Conservation (phyloP, 2,888 invertebrate species). For the Netelia virgata region DNA sequence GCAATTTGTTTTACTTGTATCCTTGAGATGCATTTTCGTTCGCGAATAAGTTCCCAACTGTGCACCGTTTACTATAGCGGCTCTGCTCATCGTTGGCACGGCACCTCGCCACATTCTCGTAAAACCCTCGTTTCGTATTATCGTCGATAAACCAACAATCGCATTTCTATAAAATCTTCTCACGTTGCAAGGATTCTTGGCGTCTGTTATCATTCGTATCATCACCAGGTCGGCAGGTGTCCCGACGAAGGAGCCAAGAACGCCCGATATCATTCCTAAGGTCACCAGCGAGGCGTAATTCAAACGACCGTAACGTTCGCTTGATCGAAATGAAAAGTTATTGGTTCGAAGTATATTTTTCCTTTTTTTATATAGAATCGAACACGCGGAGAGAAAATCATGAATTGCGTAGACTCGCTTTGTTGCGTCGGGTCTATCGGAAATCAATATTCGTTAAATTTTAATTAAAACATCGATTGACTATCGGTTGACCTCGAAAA, state of each 20-base stretch:
- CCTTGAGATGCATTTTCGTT: constrained; percentile 84
- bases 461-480: no score
- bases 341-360: constrained; percentile 29
- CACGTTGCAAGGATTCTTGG: constrained; percentile 86
- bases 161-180: constrained; percentile 87
- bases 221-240: constrained; percentile 87
- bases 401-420: constrained; percentile 1
- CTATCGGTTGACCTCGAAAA: no score
- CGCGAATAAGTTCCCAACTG: constrained; percentile 89
- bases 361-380: background rate
- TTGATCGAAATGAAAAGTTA: constrained; percentile 44
- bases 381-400: constrained; percentile 6
- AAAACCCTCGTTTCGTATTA: constrained; percentile 87
- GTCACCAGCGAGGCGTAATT: constrained; percentile 72
- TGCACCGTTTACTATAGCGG: constrained; percentile 89
- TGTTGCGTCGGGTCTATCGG: background rate
- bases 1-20: constrained; percentile 68
- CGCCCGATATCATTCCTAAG: constrained; percentile 88
- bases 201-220: constrained; percentile 89
- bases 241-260: constrained; percentile 88
- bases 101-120: constrained; percentile 87
- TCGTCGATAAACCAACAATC: constrained; percentile 86
- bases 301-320: constrained; percentile 68
- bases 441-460: no score
- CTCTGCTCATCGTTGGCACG: constrained; percentile 84